Percentiles rank a stretch among this genome's conserved stretches.
These are phyloP conservation scores for Phyto melanocephala DNA, from an alignment of 2,888 invertebrate genomes.

Conservation along the genomic window DNA sequence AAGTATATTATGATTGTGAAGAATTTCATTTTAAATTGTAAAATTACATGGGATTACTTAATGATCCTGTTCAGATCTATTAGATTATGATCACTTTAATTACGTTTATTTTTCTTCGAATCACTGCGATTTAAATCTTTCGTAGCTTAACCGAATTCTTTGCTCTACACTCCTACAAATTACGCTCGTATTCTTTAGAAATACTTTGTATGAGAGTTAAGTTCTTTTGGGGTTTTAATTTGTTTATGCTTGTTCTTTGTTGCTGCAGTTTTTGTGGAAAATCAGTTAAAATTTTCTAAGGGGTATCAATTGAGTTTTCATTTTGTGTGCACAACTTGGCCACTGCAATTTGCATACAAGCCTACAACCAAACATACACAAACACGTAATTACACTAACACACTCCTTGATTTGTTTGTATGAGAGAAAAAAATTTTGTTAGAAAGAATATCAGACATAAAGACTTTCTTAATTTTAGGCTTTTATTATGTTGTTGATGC, in stretches of 20 bases:
- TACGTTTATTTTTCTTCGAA: too few species aligned
- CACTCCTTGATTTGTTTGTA: constrained; percentile 39
- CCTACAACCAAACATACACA: constrained; percentile 14
- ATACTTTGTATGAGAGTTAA: constrained; percentile 4
- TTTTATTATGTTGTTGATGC: constrained; percentile 55
- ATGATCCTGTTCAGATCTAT: too few species aligned
- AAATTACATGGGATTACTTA: too few species aligned
- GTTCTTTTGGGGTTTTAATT: constrained; percentile 11
- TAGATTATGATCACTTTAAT: too few species aligned
- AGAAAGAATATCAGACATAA: constrained; percentile 29
- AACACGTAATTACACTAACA: constrained; percentile 17
- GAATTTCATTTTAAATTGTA: too few species aligned
- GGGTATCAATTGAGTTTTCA: constrained; percentile 70
- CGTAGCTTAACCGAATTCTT: not conserved
- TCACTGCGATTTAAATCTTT: too few species aligned
- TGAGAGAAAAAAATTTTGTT: not conserved
- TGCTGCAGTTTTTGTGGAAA: constrained; percentile 54
- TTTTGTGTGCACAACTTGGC: constrained; percentile 62
- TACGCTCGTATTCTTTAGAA: constrained; percentile 23
- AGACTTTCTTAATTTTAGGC: constrained; percentile 60
- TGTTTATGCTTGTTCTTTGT: not conserved
- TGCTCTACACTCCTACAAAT: not conserved
- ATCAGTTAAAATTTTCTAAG: constrained; percentile 67
- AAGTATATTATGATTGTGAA: too few species aligned
- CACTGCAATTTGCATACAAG: constrained; percentile 57